A percentile compares a stretch with the other conserved stretches of the same genome.
Evolutionary conservation across 2,888 invertebrate species (phyloP).

Genomic region (Agrenia bidenticulata): DNA sequence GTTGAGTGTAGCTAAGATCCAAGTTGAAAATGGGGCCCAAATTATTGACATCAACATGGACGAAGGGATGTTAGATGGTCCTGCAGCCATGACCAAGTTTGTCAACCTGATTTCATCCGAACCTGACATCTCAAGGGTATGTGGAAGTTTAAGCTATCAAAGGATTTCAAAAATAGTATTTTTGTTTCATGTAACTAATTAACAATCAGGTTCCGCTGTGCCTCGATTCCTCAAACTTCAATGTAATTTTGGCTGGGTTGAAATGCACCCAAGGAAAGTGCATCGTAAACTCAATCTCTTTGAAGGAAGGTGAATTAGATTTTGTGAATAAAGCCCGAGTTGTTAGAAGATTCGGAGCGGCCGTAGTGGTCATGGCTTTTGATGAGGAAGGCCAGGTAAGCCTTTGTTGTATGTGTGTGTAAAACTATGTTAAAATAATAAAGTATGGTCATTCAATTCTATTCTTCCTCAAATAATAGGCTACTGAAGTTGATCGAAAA

Average conservation of each 20-base stretch:
- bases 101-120: conserved; percentile 62
- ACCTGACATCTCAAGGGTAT: conserved; percentile 62
- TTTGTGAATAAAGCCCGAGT: conserved; percentile 60
- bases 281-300: conserved; percentile 63
- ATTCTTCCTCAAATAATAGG: conserved; percentile 54
- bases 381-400: conserved; percentile 63
- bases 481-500: conserved; percentile 60
- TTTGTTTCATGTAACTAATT: background rate
- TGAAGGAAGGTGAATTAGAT: conserved; percentile 63
- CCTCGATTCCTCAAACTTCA: conserved; percentile 63
- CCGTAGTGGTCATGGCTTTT: conserved; percentile 65
- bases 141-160: background rate
- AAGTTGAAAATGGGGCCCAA: conserved; percentile 64
- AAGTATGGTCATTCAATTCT: too few species aligned
- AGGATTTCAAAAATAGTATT: background rate
- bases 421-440: too few species aligned
- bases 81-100: conserved; percentile 61
- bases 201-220: conserved; percentile 60
- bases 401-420: background rate
- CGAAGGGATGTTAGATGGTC: conserved; percentile 63
- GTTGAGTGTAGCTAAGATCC: conserved; percentile 60
- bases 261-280: conserved; percentile 63
- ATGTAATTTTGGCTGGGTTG: conserved; percentile 62
- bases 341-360: conserved; percentile 61
- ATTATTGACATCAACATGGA: conserved; percentile 64